These are phyloP conservation scores for Sandelia bainsii DNA, from an alignment of 2,797 vertebrate species.

Conservation along the genomic window DNA sequence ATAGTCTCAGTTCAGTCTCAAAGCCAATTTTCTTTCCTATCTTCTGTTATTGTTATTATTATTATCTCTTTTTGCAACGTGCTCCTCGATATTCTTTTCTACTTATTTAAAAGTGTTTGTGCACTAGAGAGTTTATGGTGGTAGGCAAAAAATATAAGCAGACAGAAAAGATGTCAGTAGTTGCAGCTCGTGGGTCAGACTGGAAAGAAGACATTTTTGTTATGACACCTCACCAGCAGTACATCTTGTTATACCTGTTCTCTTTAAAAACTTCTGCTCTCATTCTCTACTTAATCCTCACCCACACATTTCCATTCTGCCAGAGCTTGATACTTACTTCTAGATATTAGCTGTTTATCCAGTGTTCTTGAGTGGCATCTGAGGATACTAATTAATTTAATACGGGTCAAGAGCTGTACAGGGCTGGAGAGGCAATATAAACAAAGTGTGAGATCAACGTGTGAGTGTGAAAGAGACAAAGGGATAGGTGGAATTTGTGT, in stretches of 20 bases:
- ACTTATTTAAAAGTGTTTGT: slow-evolving; percentile 11
- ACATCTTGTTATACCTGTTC: slow-evolving; percentile 33
- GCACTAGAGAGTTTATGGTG: slow-evolving; percentile 6
- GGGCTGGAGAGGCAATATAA: not conserved
- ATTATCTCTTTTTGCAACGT: slow-evolving; percentile 9
- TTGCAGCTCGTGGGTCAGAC: slow-evolving; percentile 1
- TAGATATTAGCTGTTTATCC: not conserved
- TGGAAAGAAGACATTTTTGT: not conserved
- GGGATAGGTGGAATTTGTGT: not conserved
- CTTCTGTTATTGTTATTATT: slow-evolving; percentile 7
- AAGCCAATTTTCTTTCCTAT: slow-evolving; percentile 40
- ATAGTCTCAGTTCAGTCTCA: slow-evolving; percentile 16
- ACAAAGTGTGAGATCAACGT: slow-evolving; percentile 7
- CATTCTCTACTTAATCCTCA: not conserved
- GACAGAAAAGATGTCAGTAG: slow-evolving; percentile 18
- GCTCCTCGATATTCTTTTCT: slow-evolving; percentile 17
- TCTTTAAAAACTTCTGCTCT: not conserved
- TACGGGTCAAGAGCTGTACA: slow-evolving; percentile 25
- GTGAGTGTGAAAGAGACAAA: not conserved
- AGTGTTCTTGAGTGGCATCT: slow-evolving; percentile 18
- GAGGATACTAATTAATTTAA: slow-evolving; percentile 21
- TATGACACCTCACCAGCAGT: slow-evolving; percentile 10
- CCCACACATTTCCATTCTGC: not conserved
- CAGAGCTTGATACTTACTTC: slow-evolving; percentile 6
- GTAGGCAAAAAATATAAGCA: slow-evolving; percentile 4